Base-by-base conservation (phyloP, 2,797 vertebrate species). In the Taeniopygia guttata region DNA sequence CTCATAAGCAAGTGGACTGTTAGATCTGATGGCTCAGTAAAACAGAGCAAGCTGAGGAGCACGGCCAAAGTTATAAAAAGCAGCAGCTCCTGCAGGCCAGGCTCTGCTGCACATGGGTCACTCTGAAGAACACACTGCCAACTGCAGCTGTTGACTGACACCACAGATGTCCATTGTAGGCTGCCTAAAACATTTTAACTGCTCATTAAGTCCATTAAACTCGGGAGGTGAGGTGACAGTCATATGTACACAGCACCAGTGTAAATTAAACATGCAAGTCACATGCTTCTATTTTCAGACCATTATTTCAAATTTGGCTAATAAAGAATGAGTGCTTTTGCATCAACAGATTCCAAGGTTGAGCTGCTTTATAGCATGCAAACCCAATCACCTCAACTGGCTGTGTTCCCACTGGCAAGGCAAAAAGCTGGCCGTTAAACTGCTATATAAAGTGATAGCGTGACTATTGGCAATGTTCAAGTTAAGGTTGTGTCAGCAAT, bases 401-500 rank as follows among this genome's bases (percentile, higher is more conserved):
- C 89, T 51, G 20, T 58, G 49, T 68, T 96, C 93, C 94, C 84
- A 82, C 51, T 75, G 89, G 94, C 85, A 92, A 94, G 77, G 67
- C 18, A 2, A 94, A 89, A 96, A 89, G 56, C 78, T 78, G 64
- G 51, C 85, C 94, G 72, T 95, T 96, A 96, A 92, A 96, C 69
- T 89, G 93, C 87, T 91, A 40, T 87, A 91, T 94, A 91, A 96
- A 97, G 63, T 95, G 93, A 83, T 90, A 96, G 80, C 54, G 16
- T 93, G 91, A 85, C 88, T 60, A 38, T 6, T 93, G 93, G 92
- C 87, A 84, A 77, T 59, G 81, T 87, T 95, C 89, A 94, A 93
- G 92, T 92, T 97, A 92, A 96, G 81, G 93, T 95, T 95, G 89
- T 96, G 77, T 95, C 89, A 95, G 90, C 90, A 93, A 86, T 72